Evolutionary conservation across 2,113 vertebrate genomes (phyloP), one percentile per base, ranked within the genome.

Genomic region (Dromas ardeola): DNA sequence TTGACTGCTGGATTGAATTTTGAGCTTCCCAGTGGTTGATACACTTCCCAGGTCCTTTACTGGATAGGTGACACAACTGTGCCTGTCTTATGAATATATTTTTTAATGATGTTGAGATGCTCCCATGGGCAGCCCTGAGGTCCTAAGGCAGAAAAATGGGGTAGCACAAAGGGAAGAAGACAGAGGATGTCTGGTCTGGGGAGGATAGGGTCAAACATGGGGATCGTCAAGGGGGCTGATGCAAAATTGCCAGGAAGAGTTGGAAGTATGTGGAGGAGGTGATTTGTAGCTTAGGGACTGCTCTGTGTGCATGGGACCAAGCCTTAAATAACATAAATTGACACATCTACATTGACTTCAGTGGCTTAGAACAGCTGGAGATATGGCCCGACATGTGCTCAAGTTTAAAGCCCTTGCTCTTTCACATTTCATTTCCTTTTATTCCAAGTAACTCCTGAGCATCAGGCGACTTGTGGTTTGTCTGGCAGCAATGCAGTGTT

Each of bases 191-290:
- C 43, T 55, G 1, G 1, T 50, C 38, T 55, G 47, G 32, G 43
- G 22, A 70, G 11, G 15, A 55, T 6, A 6, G 22, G 8, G n/a
- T 74, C 34, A 78, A 36, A 40, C 26, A 14, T 5, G 10, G 9
- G 27, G 3, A 47, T 84, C 0, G 0, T 36, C 38, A 86, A 52
- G 8, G 15, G n/a, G 7, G 1, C 69, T 65, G n/a, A 22, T 1
- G 11, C 26, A 78, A 43, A 85, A 40, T 32, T 40, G 82, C 30
- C 26, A 34, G 15, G 13, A 76, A 65, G 11, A 61, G 14, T 5
- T 30, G 38, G 6, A 83, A 77, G 29, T 27, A 25, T 27, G 11
- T 30, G 15, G 13, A 67, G 10, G 15, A 77, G 32, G 25, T 43
- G 10, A 42, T 91, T 34, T 76, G 69, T 76, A 61, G 43, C 27